phyloP scores from a whole-genome alignment of 2,888 invertebrate species.

The Leptinotarsa tumamoca region DNA sequence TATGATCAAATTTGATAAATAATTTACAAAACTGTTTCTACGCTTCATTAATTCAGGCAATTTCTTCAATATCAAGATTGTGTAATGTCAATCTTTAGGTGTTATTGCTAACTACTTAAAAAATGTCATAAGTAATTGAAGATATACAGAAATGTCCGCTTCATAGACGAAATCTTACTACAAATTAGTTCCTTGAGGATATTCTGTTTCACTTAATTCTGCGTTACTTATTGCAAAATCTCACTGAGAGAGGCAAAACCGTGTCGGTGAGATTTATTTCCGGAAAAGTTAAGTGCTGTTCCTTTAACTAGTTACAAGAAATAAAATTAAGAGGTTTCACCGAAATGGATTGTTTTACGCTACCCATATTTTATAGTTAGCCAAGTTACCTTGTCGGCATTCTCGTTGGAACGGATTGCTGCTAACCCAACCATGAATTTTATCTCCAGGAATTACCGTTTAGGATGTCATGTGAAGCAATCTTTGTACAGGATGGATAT shows the following conservation, averaged over 20 bases:
- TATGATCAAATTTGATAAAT: no score
- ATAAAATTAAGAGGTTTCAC: constrained; percentile 43
- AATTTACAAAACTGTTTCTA: no score
- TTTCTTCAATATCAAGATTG: no score
- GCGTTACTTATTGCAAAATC: constrained; percentile 13
- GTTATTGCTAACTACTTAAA: no score
- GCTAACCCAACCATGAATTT: constrained; percentile 21
- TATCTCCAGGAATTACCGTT: constrained; percentile 11
- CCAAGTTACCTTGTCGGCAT: constrained; percentile 38
- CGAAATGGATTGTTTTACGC: constrained; percentile 40
- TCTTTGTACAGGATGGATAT: background rate
- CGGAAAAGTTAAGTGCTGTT: constrained; percentile 42
- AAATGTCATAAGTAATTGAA: no score
- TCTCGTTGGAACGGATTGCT: constrained; percentile 31
- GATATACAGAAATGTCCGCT: background rate
- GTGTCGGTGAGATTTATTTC: constrained; percentile 41
- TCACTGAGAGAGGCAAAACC: constrained; percentile 32
- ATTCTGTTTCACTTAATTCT: constrained; percentile 7
- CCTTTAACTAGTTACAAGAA: constrained; percentile 41
- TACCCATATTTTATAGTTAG: constrained; percentile 45
- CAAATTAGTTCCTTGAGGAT: background rate
- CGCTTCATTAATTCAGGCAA: no score
- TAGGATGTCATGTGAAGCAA: background rate
- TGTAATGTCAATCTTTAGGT: no score
- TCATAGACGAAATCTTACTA: background rate